Evolutionary conservation across 2,113 vertebrate species (phyloP).

Genomic region (Bagarius yarrelli): DNA sequence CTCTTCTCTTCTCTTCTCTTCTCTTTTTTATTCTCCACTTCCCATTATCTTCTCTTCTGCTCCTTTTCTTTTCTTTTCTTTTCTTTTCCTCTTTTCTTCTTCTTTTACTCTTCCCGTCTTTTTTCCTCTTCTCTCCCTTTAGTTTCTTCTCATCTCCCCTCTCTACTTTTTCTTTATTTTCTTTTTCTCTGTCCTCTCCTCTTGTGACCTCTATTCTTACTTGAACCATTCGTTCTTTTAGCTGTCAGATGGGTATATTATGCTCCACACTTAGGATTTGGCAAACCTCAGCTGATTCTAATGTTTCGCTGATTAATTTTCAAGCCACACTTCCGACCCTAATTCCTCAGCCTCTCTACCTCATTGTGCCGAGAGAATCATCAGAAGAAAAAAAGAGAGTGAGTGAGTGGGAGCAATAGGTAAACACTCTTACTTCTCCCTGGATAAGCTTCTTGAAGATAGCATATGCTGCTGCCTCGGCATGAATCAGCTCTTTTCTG

Average conservation of each 20-base stretch:
- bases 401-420: background rate
- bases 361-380: conserved; percentile 13
- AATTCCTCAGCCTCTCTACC: conserved; percentile 54
- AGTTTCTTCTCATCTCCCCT: background rate
- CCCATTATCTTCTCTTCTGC: background rate
- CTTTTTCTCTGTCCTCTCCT: background rate
- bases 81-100: too few relatives aligned
- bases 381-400: conserved; percentile 13
- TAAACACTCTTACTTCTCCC: background rate
- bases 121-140: too few relatives aligned
- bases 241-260: background rate
- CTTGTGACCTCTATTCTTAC: background rate
- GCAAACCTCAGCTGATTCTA: conserved; percentile 10
- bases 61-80: too few relatives aligned
- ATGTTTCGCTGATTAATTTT: conserved; percentile 52
- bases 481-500: conserved; percentile 43
- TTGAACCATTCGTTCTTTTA: background rate
- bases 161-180: background rate
- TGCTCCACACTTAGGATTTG: background rate
- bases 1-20: background rate
- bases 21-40: background rate
- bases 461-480: background rate
- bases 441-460: conserved; percentile 5
- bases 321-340: conserved; percentile 51
- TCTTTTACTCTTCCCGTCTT: background rate